Base-by-base conservation (phyloP, 2,888 invertebrate genomes). In the Drosophila anceps region DNA sequence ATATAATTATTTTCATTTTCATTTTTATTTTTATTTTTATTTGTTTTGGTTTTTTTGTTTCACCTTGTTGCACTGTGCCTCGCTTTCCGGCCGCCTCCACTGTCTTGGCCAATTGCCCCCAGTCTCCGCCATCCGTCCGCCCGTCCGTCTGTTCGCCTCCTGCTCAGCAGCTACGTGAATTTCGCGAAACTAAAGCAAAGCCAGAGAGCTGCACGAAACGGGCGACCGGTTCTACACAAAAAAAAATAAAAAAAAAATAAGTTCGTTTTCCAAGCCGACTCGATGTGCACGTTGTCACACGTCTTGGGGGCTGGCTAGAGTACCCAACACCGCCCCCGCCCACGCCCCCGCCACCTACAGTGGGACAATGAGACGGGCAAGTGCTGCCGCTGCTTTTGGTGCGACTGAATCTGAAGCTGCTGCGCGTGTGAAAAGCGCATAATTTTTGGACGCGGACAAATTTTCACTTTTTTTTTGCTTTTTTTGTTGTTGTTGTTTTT, bases 401-500 rank as follows among this genome's bases (percentile, higher is more conserved):
- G 76, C 70, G 74, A 48, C 55, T 57, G 65, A 24, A 35, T 41
- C 57, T 66, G 65, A 70, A 59, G 72, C 78, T 76, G 82, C 82
- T 76, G 82, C 82, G 79, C 90, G 90, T 90, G 90, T 90, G 90
- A 90, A 90, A 90, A 88, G 90, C 90, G 90, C 90, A 90, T 90
- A 90, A 86, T 90, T 90, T 90, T 90, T 88, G 80, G 79, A 89
- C 88, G 81, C 90, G 82, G 84, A 88, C 90, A 88, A 88, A 88
- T 90, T 90, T 90, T 90, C 90, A 90, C 90, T 90, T 90, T 90
- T 77, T 76, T 13, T 15, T 44, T 18, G 9, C 18, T 0, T 18
- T 9, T 18, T 90, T 90, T 90, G 76, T 76, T 65, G 33, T 29
- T 29, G 33, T 31, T 37, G 46, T 37, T 65, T 90, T 79, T 79